These are phyloP conservation scores for Lysandra bellargus DNA, from an alignment of 2,888 invertebrate species.

Conservation along the genomic window DNA sequence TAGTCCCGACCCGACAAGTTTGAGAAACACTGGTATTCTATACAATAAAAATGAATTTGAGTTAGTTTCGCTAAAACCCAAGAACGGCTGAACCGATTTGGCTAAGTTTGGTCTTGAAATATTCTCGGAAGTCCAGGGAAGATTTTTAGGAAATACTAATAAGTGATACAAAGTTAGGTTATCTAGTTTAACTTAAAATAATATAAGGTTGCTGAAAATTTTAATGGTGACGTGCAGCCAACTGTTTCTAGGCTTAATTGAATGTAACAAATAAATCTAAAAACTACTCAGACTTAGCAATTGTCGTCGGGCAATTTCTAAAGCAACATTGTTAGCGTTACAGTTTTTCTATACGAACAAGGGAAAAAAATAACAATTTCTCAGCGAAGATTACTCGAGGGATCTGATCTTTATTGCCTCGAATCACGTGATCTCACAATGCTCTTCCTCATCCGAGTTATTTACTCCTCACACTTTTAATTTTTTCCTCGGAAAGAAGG, in stretches of 20 bases:
- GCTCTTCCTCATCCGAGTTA: slow-evolving; percentile 74
- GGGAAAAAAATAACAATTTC: slow-evolving; percentile 67
- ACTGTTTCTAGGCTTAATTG: background rate
- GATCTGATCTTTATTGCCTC: slow-evolving; percentile 63
- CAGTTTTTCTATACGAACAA: slow-evolving; percentile 58
- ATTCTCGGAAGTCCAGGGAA: no score
- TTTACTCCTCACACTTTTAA: slow-evolving; percentile 69
- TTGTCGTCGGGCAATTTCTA: slow-evolving; percentile 28
- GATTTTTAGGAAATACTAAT: no score
- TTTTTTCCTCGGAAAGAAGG: slow-evolving; percentile 61
- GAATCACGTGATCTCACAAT: slow-evolving; percentile 77
- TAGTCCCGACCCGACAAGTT: no score
- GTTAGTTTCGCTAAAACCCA: no score
- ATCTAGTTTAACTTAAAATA: no score
- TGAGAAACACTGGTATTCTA: no score
- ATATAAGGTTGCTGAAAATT: background rate
- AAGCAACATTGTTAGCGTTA: slow-evolving; percentile 46
- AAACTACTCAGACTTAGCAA: background rate
- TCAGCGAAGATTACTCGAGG: slow-evolving; percentile 51
- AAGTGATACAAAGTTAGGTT: no score
- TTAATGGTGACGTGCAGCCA: background rate
- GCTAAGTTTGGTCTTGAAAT: no score
- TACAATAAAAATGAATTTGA: no score
- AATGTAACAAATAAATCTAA: background rate
- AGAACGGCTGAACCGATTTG: no score